A percentile compares a stretch with the other conserved stretches of the same genome.
Conservation (phyloP, 2,113 vertebrate genomes). For the Sinocyclocheilus anshuiensis region DNA sequence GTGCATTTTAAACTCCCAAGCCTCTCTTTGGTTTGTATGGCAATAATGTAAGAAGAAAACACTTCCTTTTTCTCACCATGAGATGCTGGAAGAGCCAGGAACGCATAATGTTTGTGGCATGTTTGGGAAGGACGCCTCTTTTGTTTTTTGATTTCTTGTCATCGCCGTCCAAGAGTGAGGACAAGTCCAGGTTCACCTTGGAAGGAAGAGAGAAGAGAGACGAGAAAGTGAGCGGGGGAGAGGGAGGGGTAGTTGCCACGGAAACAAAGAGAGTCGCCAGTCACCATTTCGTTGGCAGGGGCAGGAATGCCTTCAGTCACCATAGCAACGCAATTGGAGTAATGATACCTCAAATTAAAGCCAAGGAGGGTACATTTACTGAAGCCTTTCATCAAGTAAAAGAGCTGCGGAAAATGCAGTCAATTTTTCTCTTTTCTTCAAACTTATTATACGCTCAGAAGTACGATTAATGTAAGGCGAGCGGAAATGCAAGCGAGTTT, state of each 20-base stretch:
- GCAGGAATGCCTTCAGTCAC: slow-evolving; percentile 75
- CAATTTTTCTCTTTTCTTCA: slow-evolving; percentile 41
- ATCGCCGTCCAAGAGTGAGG: slow-evolving; percentile 92
- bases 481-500: background rate
- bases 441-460: slow-evolving; percentile 28
- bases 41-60: background rate
- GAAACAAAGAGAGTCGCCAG: slow-evolving; percentile 76
- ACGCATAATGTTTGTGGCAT: slow-evolving; percentile 99
- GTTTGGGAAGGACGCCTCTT: slow-evolving; percentile 94
- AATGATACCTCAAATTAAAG: slow-evolving; percentile 74
- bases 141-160: slow-evolving; percentile 99
- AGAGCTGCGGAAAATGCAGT: slow-evolving; percentile 31
- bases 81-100: slow-evolving; percentile 99
- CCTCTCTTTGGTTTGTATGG: background rate
- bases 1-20: background rate
- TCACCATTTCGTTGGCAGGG: slow-evolving; percentile 71
- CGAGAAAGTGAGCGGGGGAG: slow-evolving; percentile 22
- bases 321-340: slow-evolving; percentile 78
- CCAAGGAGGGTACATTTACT: slow-evolving; percentile 51
- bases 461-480: slow-evolving; percentile 19
- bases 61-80: slow-evolving; percentile 83
- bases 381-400: slow-evolving; percentile 52
- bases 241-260: slow-evolving; percentile 73
- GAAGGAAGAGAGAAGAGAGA: slow-evolving; percentile 31
- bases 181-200: slow-evolving; percentile 96